Conservation (phyloP, 2,888 invertebrate species). For the Drosophila tanythrix region DNA sequence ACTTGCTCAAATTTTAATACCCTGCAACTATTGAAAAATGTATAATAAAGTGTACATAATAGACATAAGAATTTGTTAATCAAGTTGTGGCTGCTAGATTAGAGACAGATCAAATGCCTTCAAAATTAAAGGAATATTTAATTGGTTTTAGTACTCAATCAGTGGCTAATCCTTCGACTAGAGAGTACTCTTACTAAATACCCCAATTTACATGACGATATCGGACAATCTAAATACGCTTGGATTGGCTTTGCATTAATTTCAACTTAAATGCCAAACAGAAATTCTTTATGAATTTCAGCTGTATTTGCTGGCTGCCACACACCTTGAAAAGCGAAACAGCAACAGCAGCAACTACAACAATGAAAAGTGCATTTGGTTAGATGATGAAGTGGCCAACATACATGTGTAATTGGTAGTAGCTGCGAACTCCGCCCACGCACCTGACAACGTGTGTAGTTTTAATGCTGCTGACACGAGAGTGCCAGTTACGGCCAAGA, state of each 20-base stretch:
- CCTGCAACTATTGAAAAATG: no score
- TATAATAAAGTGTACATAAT: neutral
- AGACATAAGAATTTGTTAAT: neutral
- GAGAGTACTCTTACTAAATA: constrained; percentile 1
- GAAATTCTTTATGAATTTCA: constrained; percentile 34
- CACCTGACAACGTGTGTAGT: constrained; percentile 64
- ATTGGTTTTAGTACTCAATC: neutral
- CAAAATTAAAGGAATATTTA: neutral
- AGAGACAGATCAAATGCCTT: neutral
- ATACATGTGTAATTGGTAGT: constrained; percentile 25
- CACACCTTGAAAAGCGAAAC: constrained; percentile 71
- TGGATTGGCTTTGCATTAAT: constrained; percentile 25
- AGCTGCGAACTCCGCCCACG: constrained; percentile 70
- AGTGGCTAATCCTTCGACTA: neutral
- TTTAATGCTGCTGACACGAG: constrained; percentile 69
- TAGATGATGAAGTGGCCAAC: constrained; percentile 71
- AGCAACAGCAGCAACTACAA: constrained; percentile 4
- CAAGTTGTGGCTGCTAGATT: neutral
- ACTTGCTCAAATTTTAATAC: neutral
- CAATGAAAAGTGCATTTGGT: constrained; percentile 49
- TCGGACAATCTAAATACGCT: constrained; percentile 26
- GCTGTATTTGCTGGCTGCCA: constrained; percentile 47
- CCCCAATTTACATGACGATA: constrained; percentile 19
- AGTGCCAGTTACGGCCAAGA: constrained; percentile 68
- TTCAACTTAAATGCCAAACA: constrained; percentile 21